Conservation (phyloP, 2,113 vertebrate species). For the Mastomys coucha region DNA sequence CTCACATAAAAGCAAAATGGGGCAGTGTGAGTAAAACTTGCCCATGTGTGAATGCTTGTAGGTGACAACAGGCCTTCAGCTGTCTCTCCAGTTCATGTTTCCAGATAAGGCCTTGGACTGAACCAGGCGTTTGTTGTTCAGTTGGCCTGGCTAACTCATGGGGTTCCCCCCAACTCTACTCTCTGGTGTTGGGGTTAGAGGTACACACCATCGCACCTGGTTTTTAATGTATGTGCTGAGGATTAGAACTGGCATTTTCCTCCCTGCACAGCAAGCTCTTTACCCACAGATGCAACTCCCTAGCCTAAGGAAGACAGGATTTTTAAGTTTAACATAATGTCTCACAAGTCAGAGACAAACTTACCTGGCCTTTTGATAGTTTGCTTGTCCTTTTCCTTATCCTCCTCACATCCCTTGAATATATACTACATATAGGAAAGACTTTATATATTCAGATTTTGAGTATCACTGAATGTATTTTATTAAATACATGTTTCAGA, state of each 20-base stretch:
- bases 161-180: not conserved
- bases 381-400: not conserved
- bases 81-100: not conserved
- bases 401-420: not conserved
- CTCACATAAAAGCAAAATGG: not conserved
- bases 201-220: not conserved
- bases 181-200: not conserved
- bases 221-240: not conserved
- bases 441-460: not conserved
- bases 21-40: not conserved
- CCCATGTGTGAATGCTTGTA: not conserved
- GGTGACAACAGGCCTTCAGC: not conserved
- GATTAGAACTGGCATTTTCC: not conserved
- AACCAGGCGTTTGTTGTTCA: not conserved
- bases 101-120: not conserved
- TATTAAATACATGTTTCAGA: conserved; percentile 49
- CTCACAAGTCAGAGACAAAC: not conserved
- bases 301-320: not conserved
- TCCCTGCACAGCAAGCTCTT: not conserved
- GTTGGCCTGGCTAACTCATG: not conserved
- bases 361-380: not conserved
- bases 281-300: not conserved
- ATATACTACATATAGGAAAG: not conserved
- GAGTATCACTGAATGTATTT: not conserved
- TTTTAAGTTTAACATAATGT: not conserved